Base-by-base conservation (phyloP, 2,888 invertebrate species). In the Parnassius mnemosyne region DNA sequence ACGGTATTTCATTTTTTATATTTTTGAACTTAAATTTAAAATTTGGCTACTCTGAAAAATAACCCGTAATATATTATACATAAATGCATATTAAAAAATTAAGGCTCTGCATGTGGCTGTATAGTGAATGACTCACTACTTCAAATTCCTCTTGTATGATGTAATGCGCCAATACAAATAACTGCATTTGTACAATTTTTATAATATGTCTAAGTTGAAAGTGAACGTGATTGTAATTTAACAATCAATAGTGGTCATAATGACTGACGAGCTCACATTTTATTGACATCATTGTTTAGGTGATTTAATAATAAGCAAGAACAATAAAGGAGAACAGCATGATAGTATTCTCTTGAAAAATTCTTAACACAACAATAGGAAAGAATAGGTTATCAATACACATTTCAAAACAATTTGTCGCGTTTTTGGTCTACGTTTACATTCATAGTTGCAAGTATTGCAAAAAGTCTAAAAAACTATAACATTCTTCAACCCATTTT, bases 131-230 rank as follows among this genome's bases (percentile, higher is more conserved):
- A 58, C n/a, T 58, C 55, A 59, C 42, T 25, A 20, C 41, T 2
- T 54, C 11, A 63, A 54, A 68, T 69, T 65, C 66, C 66, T 68
- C 68, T 50, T 55, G 65, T 60, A 64, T 69, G 69, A 71, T 60
- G 63, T 61, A 67, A 65, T 11, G 25, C 34, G 13, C 25, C 42
- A 52, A 51, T 3, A 10, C 10, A 41, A 50, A 54, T 42, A 46
- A 47, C 13, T 54, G 42, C 12, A 59, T 34, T 46, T 41, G 3
- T n/a, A 51, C 25, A 16, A 55, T 51, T 47, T 10, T 3, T 46
- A 57, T 20, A 55, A 57, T 20, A 55, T 51, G 34, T 53, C 46
- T 11, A 53, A 41, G 46, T 50, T 43, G n/a, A 43, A 60, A 57
- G n/a, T 34, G 53, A 25, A 12, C 43, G 41, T 42, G 20, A 61